Evolutionary conservation across 2,113 vertebrate genomes (phyloP), one percentile per base, ranked within the genome.

Genomic region (Lophotis ruficrista): DNA sequence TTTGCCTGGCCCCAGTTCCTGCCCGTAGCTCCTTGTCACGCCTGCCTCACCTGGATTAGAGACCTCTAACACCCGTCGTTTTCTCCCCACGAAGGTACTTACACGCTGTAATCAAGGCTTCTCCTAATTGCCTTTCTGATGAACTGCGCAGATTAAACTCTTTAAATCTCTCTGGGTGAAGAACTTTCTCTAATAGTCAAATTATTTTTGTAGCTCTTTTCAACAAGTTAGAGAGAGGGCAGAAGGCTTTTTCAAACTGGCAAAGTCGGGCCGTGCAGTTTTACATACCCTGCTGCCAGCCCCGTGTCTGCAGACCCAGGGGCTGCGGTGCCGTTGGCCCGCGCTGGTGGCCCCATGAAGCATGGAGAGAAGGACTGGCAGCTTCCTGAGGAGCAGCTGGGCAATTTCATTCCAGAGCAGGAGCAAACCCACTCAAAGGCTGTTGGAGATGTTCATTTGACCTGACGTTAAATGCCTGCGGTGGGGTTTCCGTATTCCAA

Each of bases 81-180:
- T 28, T 51, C 93, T 90, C 86, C 80, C 89, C 33, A 48, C 41
- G 83, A 64, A 83, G 72, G 83, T 58, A 47, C 89, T 96, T 90
- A 58, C 0, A 23, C 27, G 4, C 71, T 80, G 79, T 61, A 96
- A 95, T 96, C 93, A 94, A 83, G 91, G 68, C 89, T 89, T 56
- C 93, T 94, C 70, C 75, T 95, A 72, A 94, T 95, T 1, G 30
- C 47, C 91, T 48, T 80, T 24, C 89, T 90, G 89, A 94, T 80
- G 94, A 94, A 77, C 79, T 8, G 64, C 90, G 76, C 83, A 89
- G 89, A 95, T 95, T 83, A 86, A 92, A 80, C 86, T 86, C 93
- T 76, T 92, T 69, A 54, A 60, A 69, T 25, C 86, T 95, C 91
- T 27, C 75, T 0, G 10, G 71, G 50, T 43, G 76, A 86, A 54